Conservation (phyloP, 2,113 vertebrate genomes). For the Sceloporus undulatus region DNA sequence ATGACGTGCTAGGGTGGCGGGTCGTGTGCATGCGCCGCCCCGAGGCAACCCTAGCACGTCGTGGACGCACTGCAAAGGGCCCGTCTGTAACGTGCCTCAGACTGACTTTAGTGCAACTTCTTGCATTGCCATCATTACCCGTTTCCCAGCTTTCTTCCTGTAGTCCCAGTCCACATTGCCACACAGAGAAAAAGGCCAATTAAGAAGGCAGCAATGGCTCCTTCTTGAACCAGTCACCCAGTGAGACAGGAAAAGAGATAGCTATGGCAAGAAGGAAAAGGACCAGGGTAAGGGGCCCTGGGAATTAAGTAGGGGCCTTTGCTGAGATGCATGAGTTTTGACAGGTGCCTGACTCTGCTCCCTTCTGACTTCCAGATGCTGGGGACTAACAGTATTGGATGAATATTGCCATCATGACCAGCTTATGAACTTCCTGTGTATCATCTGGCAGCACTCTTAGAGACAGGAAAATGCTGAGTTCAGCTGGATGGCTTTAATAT, state of each 20-base stretch:
- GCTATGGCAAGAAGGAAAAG: background rate
- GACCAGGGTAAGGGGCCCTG: background rate
- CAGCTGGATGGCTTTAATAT: background rate
- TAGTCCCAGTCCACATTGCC: background rate
- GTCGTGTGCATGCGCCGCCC: too few relatives aligned
- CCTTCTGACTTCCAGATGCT: slow-evolving; percentile 20
- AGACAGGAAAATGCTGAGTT: background rate
- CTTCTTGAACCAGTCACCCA: background rate
- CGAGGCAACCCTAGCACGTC: too few relatives aligned
- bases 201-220: background rate
- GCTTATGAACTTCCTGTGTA: slow-evolving; percentile 20
- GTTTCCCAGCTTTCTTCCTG: too few relatives aligned
- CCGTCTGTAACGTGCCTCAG: too few relatives aligned
- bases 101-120: background rate
- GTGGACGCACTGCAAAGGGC: too few relatives aligned
- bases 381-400: background rate
- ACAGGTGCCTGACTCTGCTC: background rate
- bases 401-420: background rate
- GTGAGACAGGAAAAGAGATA: background rate
- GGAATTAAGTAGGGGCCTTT: background rate
- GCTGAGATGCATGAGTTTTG: background rate
- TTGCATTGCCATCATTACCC: background rate
- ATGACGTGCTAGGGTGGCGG: too few relatives aligned
- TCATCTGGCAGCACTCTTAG: slow-evolving; percentile 3
- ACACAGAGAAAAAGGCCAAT: background rate